Evolutionary conservation across 2,113 vertebrate genomes (phyloP), one percentile per base, ranked within the genome.

Genomic region (Prinia subflava): DNA sequence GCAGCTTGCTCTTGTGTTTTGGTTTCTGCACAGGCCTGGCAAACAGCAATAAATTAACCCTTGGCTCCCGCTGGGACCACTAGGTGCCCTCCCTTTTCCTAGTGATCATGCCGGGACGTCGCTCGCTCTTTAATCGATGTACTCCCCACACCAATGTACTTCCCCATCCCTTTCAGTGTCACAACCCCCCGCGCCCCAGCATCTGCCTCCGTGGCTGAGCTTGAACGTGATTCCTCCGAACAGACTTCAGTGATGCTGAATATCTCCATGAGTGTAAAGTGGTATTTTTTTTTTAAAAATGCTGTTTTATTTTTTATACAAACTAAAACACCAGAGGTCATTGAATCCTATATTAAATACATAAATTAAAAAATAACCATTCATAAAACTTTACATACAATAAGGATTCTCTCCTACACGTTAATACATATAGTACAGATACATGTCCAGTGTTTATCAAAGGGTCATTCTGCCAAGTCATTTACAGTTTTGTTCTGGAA

Each of bases 301-400:
- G 97, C 90, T 86, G 77, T 97, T 98, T 98, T 97, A 98, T 98
- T 98, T 97, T 97, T 97, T 97, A 92, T 98, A 98, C 87, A 98
- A 98, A 98, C 97, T 97, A 97, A 98, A 98, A 98, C 98, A 98
- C 97, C 95, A 97, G 97, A 97, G 97, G 94, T 98, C 95, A 96
- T 98, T 85, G 97, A 98, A 98, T 98, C 97, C 97, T 98, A 98
- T 98, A 97, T 97, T 98, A 98, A 98, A 98, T 98, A 98, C 98
- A 98, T 97, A 98, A 98, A 97, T 98, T 98, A 98, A 97, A 98
- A 98, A 98, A 98, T 98, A 98, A 98, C 97, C 95, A 96, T 98
- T 97, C 97, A 97, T 97, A 98, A 98, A 98, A 98, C 96, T 98
- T 98, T 98, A 98, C 97, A 98, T 98, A 98, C 97, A 97, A 52